Base-by-base conservation (phyloP, 1,140 invertebrate genomes). In the Lucilia sericata region DNA sequence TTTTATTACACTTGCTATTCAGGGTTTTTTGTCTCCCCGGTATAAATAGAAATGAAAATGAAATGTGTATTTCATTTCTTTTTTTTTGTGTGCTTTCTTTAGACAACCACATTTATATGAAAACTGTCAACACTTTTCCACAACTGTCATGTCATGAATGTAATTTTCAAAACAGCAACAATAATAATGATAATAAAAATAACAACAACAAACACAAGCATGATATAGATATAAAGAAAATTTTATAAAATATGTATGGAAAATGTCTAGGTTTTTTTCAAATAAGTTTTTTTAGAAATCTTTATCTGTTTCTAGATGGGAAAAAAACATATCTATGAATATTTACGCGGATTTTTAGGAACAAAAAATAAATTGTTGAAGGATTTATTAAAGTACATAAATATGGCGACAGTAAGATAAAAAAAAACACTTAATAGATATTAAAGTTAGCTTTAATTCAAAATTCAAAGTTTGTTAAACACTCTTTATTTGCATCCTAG, bases 91-190 rank as follows among this genome's bases (percentile, higher is more conserved):
- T 42, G 42, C 42, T 42, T 10, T 42, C 42, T 42, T 10, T 42
- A 42, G 42, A 7, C 55, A 60, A 60, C 55, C 55, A 60, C 55
- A 60, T 60, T 60, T n/a, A 60, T 60, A 21, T 21, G 19, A 80
- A 80, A 80, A 80, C 42, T 80, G 76, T 80, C 76, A 80, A 80
- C 76, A 80, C 76, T 80, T 49, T 80, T 42, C n/a, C 19, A 80
- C 42, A 80, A 80, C 76, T 80, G 42, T 80, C 76, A 80, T 80
- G 42, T 80, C 76, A 80, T 80, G 75, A 78, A 78, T 47, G 75
- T 78, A n/a, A 70, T 70, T 21, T 70, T 12, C 19, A 70, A 42
- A 21, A 70, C 19, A 25, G 25, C n/a, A 21, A 21, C 65, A 70
- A 60, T 60, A 60, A 60, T 60, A 42, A 42, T 42, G n/a, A 60